Conservation (phyloP, 2,888 invertebrate genomes). For the Mesorhabditis sp. region DNA sequence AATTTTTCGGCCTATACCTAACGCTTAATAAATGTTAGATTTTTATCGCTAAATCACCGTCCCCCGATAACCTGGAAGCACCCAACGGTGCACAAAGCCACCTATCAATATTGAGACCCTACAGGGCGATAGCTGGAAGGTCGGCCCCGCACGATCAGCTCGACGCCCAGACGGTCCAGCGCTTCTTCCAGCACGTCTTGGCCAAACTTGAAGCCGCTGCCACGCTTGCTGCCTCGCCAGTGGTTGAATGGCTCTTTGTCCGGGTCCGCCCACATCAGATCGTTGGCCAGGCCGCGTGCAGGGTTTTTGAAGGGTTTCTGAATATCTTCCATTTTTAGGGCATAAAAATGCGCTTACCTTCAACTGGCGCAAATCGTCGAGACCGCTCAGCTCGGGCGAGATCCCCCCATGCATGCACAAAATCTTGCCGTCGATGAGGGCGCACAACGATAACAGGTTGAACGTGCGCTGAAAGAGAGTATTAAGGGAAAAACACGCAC, state of each 20-base stretch:
- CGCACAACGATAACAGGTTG: slow-evolving; percentile 38
- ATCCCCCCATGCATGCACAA: slow-evolving; percentile 44
- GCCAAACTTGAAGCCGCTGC: slow-evolving; percentile 42
- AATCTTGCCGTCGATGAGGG: slow-evolving; percentile 32
- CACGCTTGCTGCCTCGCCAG: slow-evolving; percentile 36
- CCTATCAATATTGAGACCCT: no score
- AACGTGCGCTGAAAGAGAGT: slow-evolving; percentile 28
- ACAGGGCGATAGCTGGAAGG: no score
- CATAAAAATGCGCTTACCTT: slow-evolving; percentile 9
- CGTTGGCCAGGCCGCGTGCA: slow-evolving; percentile 38
- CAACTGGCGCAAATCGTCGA: slow-evolving; percentile 23
- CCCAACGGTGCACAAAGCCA: no score
- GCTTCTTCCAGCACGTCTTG: slow-evolving; percentile 29
- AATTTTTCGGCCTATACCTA: no score
- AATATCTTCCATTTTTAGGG: slow-evolving; percentile 18
- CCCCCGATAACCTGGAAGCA: no score
- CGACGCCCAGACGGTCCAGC: slow-evolving; percentile 26
- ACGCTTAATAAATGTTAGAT: no score
- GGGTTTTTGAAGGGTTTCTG: slow-evolving; percentile 28
- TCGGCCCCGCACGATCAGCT: slow-evolving; percentile 27
- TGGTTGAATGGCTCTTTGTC: slow-evolving; percentile 27
- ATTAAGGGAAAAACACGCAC: background rate
- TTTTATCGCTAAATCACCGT: no score
- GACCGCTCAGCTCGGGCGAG: slow-evolving; percentile 31
- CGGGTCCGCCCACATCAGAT: slow-evolving; percentile 44